These are phyloP conservation scores for Echinops telfairi DNA, from an alignment of 2,113 vertebrate genomes.

Conservation along the genomic window DNA sequence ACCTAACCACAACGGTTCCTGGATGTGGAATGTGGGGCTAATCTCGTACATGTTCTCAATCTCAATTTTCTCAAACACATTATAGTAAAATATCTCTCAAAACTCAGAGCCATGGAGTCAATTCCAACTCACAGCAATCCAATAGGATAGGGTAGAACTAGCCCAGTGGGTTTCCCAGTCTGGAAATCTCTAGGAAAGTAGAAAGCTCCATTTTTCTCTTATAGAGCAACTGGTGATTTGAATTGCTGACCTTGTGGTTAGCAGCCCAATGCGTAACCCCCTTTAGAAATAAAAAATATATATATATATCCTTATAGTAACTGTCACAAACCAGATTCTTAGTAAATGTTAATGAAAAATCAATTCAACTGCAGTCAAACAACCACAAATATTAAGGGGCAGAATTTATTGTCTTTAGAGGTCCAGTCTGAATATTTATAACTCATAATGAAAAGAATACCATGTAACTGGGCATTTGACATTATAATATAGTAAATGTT, in stretches of 20 bases:
- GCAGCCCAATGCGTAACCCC: too few relatives aligned
- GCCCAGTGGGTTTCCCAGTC: too few relatives aligned
- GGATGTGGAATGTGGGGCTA: not conserved
- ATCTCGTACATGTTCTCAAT: not conserved
- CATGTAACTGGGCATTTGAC: conserved; percentile 23
- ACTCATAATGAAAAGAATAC: not conserved
- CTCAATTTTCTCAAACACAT: not conserved
- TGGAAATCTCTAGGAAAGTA: too few relatives aligned
- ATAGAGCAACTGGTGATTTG: too few relatives aligned
- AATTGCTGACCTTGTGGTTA: too few relatives aligned
- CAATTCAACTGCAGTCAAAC: not conserved
- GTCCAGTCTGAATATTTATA: not conserved
- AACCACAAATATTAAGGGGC: not conserved
- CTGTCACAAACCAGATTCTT: not conserved
- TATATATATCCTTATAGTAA: not conserved
- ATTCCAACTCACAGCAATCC: too few relatives aligned
- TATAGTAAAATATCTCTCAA: not conserved
- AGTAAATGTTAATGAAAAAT: not conserved
- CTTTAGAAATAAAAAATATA: too few relatives aligned
- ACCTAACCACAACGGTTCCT: not conserved
- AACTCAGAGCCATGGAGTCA: too few relatives aligned
- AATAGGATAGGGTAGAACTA: too few relatives aligned
- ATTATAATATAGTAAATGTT: not conserved
- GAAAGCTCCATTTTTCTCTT: too few relatives aligned
- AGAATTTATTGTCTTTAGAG: not conserved